A percentile compares a stretch with the other conserved stretches of the same genome.
Conservation (phyloP, 2,113 vertebrate species). For the Megaceryle maxima region DNA sequence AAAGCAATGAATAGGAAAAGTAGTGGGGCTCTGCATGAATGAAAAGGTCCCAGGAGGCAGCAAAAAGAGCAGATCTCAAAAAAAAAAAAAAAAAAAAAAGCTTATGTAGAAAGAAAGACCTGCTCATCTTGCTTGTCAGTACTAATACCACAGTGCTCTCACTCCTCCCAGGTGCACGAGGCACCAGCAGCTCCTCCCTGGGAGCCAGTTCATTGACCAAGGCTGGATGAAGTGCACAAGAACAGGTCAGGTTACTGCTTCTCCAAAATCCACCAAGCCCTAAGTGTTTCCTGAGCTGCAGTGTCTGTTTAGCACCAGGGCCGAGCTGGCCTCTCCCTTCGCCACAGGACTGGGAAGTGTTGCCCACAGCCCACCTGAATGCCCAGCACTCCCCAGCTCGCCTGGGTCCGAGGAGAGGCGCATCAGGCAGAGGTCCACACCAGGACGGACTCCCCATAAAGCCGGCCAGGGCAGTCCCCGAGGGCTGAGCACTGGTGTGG, state of each 20-base stretch:
- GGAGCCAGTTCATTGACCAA: background rate
- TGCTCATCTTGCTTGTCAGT: background rate
- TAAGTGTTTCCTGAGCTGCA: background rate
- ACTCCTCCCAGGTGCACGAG: accelerated
- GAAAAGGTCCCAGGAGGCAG: background rate
- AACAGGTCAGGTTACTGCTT: background rate
- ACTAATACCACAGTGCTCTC: background rate
- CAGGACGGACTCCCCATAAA: no score
- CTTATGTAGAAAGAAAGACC: background rate
- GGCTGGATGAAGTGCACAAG: background rate
- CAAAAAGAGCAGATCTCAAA: background rate
- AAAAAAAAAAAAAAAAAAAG: background rate
- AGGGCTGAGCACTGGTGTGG: background rate
- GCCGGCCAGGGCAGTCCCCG: background rate
- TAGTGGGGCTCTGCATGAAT: background rate
- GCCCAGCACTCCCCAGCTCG: background rate
- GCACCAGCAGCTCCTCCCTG: background rate
- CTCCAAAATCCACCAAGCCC: background rate
- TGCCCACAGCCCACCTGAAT: background rate
- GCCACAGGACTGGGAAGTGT: accelerated
- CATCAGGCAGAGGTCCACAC: accelerated
- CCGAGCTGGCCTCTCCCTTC: background rate
- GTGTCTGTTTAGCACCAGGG: background rate
- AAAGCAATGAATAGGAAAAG: background rate
- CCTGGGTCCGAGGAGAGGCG: background rate